Base-by-base conservation (phyloP, 2,113 vertebrate genomes). In the Ovibos moschatus region DNA sequence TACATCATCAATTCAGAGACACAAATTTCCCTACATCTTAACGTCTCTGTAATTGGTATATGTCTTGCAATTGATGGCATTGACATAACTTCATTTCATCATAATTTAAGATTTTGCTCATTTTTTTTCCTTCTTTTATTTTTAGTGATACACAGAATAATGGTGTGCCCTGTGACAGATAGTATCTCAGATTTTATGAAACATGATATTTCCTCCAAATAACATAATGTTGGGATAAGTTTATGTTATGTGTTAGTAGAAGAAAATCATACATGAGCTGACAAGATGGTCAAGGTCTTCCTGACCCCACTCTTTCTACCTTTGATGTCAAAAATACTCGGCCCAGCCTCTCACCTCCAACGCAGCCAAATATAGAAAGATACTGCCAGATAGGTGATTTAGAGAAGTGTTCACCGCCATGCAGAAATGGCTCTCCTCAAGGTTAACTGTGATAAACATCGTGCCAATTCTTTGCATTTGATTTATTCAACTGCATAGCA, bases 1-100 rank as follows among this genome's bases (percentile, higher is more conserved):
- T 71, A 45, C 15, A 47, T 95, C 12, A 71, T 91, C 58, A 95
- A 83, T 91, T 91, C 62, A 91, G 89, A 93, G 62, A 47, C 62
- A 79, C 28, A 57, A 78, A 87, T 95, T 78, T 5, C 16, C 33
- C n/a, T 51, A 2, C 4, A 36, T 53, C 14, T 50, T 60, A 93
- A 28, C 25, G 57, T 76, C 45, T 96, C 71, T 91, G 13, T 87
- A 95, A 87, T 43, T 86, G 51, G 14, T 74, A 17, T 43, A 55
- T 67, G 28, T 67, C n/a, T 64, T 58, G 57, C 5, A 91, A 58
- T 40, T 94, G 57, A 88, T 71, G 57, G 19, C 11, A 83, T 3
- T 84, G 25, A 9, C 13, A 67, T 91, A 40, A 79, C 87, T 87
- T 89, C 23, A 71, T 36, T n/a, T 43, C 12, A 43, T 27, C 40